Evolutionary conservation across 2,113 vertebrate species (phyloP), one percentile per base, ranked within the genome.

Genomic region (Gobio gobio): DNA sequence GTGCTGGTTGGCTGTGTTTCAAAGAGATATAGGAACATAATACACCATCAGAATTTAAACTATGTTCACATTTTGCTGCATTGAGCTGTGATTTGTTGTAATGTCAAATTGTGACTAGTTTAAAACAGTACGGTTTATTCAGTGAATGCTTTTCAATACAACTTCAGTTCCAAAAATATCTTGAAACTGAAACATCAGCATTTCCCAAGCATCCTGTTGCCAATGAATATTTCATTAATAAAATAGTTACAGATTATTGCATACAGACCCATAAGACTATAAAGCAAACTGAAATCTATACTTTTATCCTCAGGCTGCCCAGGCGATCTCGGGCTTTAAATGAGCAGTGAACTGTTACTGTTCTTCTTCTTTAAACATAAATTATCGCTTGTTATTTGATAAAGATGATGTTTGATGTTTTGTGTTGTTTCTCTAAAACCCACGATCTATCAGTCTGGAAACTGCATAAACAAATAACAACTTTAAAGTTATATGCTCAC

Each of bases 1-100:
- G 29, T 9, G 22, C 64, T 49, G 58, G n/a, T 29, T 54, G 16
- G 14, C 33, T 58, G 3, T 54, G 45, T 72, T 82, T 58, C 49
- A 58, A 33, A 72, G 66, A 40, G 63, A 49, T 51, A 82, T 18
- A 73, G 13, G 13, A 14, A 10, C 29, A 26, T 43, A n/a, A 83
- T 10, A 83, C 64, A 73, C 66, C 29, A 72, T 54, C 66, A 24
- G 81, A 70, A 83, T 83, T 58, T 58, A 16, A 83, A 83, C 26
- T 72, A 83, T 22, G 24, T 83, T 40, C n/a, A 58, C 81, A 54
- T 58, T 83, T 56, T 82, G 10, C 64, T n/a, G 80, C 80, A 70
- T 56, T 82, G 64, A 66, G 64, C 18, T 70, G 51, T 77, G 33
- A 36, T 10, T 45, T 78, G 24, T 3, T 3, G 1, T 24, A 26